A percentile compares a stretch with the other conserved stretches of the same genome.
Evolutionary conservation across 2,113 vertebrate genomes (phyloP).

Genomic region (Gymnocephalus cernua): DNA sequence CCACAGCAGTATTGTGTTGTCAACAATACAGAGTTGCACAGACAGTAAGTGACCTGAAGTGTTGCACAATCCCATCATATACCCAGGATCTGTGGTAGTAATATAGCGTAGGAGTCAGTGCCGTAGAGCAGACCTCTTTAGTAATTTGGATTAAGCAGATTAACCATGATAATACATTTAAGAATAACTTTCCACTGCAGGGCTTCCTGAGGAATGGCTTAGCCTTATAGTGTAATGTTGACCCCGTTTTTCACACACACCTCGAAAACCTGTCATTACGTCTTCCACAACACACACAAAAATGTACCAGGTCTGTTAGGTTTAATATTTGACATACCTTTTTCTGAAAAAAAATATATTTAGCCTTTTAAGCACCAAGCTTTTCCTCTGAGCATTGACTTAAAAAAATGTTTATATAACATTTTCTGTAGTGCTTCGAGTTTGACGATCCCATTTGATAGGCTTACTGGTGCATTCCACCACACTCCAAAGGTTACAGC

Average conservation of each 20-base stretch:
- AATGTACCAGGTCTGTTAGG: background rate
- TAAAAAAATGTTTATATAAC: conserved; percentile 28
- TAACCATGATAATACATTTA: conserved; percentile 81
- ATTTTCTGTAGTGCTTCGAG: background rate
- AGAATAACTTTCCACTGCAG: conserved; percentile 75
- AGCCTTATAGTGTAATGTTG: conserved; percentile 44
- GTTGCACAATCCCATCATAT: conserved; percentile 28
- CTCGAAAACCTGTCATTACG: conserved; percentile 8
- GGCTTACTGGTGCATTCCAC: conserved; percentile 38
- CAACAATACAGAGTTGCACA: conserved; percentile 16
- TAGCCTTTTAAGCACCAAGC: background rate
- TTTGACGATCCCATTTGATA: background rate
- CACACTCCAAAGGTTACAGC: background rate
- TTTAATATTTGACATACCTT: conserved; percentile 11
- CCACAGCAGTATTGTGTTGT: conserved; percentile 6
- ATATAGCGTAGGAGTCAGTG: conserved; percentile 47
- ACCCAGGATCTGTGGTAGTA: conserved; percentile 48
- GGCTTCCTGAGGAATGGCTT: conserved; percentile 56
- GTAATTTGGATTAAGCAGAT: conserved; percentile 80
- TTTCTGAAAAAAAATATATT: background rate
- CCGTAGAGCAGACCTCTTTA: conserved; percentile 65
- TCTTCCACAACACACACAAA: conserved; percentile 21
- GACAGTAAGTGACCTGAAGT: conserved; percentile 32
- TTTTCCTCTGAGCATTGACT: conserved; percentile 8
- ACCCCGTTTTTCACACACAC: conserved; percentile 34